Evolutionary conservation across 2,113 vertebrate species (phyloP), one percentile per base, ranked within the genome.

Genomic region (Hypocryptadius cinnamomeus): DNA sequence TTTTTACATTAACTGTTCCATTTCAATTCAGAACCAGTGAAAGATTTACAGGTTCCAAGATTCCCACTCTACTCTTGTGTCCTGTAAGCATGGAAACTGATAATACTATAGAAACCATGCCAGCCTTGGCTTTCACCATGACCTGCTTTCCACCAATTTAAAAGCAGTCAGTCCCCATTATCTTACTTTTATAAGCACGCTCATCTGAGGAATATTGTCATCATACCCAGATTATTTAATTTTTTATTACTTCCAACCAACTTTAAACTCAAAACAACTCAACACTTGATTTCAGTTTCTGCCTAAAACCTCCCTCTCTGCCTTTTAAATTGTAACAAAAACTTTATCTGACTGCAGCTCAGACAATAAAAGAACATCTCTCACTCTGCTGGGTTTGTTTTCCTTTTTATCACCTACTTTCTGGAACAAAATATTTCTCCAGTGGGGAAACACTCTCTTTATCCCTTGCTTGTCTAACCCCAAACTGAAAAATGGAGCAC

Each of bases 41-140:
- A 89, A 97, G 97, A 97, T 98, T 98, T 98, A 98, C 84, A 85
- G 87, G 77, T 65, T 94, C 90, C 85, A 85, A 64, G 90, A 87
- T 94, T 94, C 92, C 87, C 14, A 3, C 87, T 91, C 82, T 60
- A 87, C 89, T 72, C 93, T 92, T 85, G 70, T 94, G 79, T 95
- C 79, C 95, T 94, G 94, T 97, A 95, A 97, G 93, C 81, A 89
- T 76, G 88, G 91, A 95, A 95, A 97, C 95, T 92, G 92, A 95
- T 94, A 91, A 95, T 83, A 72, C 78, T 73, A 90, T 73, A 93
- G 84, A 95, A 91, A 92, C 74, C 83, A 96, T 80, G 93, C 94
- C 94, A 95, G 94, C 56, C 66, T 77, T 90, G 8, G 54, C 84
- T 96, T 91, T 94, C 82, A 87, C 81, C 79, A 77, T 81, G 92